Base-by-base conservation (phyloP, 2,888 invertebrate genomes). In the Aphelenchoides bicaudatus region DNA sequence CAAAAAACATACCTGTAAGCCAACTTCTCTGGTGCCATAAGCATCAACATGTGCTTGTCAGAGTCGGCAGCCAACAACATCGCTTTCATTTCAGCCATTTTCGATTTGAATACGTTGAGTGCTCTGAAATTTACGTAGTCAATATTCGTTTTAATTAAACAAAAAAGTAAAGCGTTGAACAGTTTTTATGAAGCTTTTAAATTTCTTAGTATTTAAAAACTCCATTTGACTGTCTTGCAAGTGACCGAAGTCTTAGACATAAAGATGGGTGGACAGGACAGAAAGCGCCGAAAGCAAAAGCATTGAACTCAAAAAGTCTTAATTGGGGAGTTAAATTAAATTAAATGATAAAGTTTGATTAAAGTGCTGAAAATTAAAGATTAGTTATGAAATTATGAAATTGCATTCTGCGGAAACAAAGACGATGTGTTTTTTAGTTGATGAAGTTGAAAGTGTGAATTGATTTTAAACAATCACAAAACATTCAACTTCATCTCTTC, bases 121-220 rank as follows among this genome's bases (percentile, higher is more conserved):
- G 43, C 43, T 25, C 43, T 43, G 43, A 6, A 43, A 43, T 43
- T 10, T 21, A 8, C 10, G 23, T 8, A 43, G 43, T 43, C 25
- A 43, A n/a, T 43, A 8, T 19, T 43, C 25, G 43, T 10, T 21
- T 21, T 43, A 8, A n/a, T 10, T 6, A 6, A 6, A 21, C 43
- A 21, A 43, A n/a, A 43, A 43, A 43, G 43, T 43, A 8, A 43
- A 43, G 43, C 43, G 23, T 10, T 43, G n/a, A n/a, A n/a, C n/a
- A n/a, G n/a, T n/a, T n/a, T n/a, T n/a, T n/a, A n/a, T n/a, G n/a
- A n/a, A n/a, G n/a, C n/a, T n/a, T n/a, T n/a, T n/a, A n/a, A n/a
- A n/a, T n/a, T n/a, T n/a, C n/a, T n/a, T n/a, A n/a, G n/a, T n/a
- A n/a, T n/a, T n/a, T n/a, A n/a, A n/a, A n/a, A n/a, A n/a, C n/a